phyloP scores from a whole-genome alignment of 2,113 vertebrate species.

The Morone chrysops region DNA sequence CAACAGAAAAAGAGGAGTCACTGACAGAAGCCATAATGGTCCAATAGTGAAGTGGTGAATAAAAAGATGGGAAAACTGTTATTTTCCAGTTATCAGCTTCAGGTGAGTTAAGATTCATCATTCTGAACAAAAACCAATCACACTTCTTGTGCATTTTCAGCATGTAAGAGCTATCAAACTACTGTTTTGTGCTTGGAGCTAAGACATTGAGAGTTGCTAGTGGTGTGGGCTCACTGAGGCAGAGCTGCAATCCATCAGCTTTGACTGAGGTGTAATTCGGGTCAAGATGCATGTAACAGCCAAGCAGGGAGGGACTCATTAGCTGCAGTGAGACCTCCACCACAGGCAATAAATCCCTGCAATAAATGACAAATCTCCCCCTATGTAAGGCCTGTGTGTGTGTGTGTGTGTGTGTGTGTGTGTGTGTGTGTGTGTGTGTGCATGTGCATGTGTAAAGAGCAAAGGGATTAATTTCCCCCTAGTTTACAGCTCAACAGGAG shows the following conservation, averaged over 20 bases:
- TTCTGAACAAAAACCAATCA: not conserved
- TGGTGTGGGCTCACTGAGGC: not conserved
- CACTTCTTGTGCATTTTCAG: not conserved
- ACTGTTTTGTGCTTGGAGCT: not conserved
- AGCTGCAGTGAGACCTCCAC: slow-evolving; percentile 53
- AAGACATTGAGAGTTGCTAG: not conserved
- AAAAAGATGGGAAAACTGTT: not conserved
- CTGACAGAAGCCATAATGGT: not conserved
- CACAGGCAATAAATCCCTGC: slow-evolving; percentile 53
- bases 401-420: slow-evolving; percentile 13
- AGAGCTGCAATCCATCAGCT: slow-evolving; percentile 48
- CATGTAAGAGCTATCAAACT: not conserved
- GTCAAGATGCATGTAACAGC: slow-evolving; percentile 56
- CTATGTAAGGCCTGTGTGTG: slow-evolving; percentile 6
- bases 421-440: slow-evolving; percentile 14
- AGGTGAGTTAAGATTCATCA: not conserved
- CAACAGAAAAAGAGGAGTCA: not conserved
- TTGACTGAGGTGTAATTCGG: slow-evolving; percentile 44
- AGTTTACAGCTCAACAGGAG: slow-evolving; percentile 36
- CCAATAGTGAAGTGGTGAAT: not conserved
- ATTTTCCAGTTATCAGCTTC: not conserved
- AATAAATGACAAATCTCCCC: slow-evolving; percentile 41
- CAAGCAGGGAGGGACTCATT: slow-evolving; percentile 51
- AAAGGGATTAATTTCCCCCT: slow-evolving; percentile 42
- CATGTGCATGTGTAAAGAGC: slow-evolving; percentile 42